Percentiles rank a stretch among this genome's conserved stretches.
phyloP scores from a whole-genome alignment of 1,140 invertebrate genomes.

The Cheumatopsyche charites region DNA sequence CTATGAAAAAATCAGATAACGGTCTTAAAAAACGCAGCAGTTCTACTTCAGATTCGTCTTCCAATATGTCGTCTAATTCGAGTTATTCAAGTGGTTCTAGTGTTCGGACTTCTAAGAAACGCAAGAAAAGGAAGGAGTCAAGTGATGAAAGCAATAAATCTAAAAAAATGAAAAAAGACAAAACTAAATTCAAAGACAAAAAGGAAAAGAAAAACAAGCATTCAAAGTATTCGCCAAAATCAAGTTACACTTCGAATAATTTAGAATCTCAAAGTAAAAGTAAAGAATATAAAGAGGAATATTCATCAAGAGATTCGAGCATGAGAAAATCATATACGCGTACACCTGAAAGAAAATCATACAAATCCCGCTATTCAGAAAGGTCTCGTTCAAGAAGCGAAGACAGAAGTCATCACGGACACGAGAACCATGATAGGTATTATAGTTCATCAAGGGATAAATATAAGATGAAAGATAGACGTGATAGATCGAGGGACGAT shows the following conservation, averaged over 20 bases:
- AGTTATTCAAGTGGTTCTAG: slow-evolving; percentile 34
- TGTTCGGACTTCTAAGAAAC: slow-evolving; percentile 15
- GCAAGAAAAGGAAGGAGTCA: slow-evolving; percentile 41
- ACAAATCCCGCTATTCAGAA: slow-evolving; percentile 41
- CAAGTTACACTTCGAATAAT: slow-evolving; percentile 18
- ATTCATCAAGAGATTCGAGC: slow-evolving; percentile 35
- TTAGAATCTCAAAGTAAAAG: slow-evolving; percentile 31
- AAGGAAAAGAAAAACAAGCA: slow-evolving; percentile 35
- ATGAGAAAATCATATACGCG: slow-evolving; percentile 36
- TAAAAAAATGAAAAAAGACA: slow-evolving; percentile 35
- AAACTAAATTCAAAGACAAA: slow-evolving; percentile 38
- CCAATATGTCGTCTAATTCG: slow-evolving; percentile 28
- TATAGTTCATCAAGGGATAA: slow-evolving; percentile 30
- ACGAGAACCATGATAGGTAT: slow-evolving; percentile 33
- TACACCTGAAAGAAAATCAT: slow-evolving; percentile 40
- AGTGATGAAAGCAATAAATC: slow-evolving; percentile 38
- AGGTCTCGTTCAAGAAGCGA: slow-evolving; percentile 43
- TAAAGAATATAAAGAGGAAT: slow-evolving; percentile 32
- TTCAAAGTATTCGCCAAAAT: slow-evolving; percentile 17
- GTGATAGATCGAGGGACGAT: slow-evolving; percentile 37
- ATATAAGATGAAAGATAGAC: slow-evolving; percentile 37
- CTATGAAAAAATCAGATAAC: slow-evolving; percentile 28
- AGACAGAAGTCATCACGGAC: slow-evolving; percentile 35
- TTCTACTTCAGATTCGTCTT: slow-evolving; percentile 25
- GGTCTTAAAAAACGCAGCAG: slow-evolving; percentile 14